A percentile compares a stretch with the other conserved stretches of the same genome.
Conservation (phyloP, 2,797 vertebrate genomes). For the Lagodon rhomboides region DNA sequence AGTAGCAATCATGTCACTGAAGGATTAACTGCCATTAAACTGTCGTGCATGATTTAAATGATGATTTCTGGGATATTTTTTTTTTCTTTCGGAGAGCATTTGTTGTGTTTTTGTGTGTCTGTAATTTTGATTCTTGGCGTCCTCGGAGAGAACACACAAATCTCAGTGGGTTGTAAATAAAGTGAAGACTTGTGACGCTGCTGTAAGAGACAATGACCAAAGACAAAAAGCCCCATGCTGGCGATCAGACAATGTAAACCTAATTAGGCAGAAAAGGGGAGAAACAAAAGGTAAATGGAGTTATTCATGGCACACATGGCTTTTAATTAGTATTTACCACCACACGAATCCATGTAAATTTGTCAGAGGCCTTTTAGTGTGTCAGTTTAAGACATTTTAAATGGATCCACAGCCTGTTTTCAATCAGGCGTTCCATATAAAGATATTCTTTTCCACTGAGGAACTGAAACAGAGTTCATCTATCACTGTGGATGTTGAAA, state of each 20-base stretch:
- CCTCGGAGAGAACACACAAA: neutral
- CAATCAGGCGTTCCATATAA: conserved; percentile 11
- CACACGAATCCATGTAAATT: conserved; percentile 26
- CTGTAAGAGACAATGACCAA: conserved; percentile 27
- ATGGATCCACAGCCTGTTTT: conserved; percentile 8
- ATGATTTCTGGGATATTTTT: neutral
- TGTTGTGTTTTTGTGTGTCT: neutral
- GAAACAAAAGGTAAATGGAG: conserved; percentile 35
- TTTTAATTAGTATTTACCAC: conserved; percentile 35
- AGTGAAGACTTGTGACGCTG: conserved; percentile 1
- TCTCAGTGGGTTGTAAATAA: conserved; percentile 12
- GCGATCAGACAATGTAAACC: conserved; percentile 51
- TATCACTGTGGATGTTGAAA: conserved; percentile 25
- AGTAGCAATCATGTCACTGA: neutral
- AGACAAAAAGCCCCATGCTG: conserved; percentile 33
- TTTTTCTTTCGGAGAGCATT: neutral
- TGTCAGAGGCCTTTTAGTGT: conserved; percentile 23
- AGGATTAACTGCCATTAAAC: neutral
- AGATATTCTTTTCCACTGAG: conserved; percentile 19
- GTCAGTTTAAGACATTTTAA: neutral
- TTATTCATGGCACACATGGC: conserved; percentile 24
- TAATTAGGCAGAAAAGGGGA: conserved; percentile 49
- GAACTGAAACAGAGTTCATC: conserved; percentile 19
- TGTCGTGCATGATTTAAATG: neutral
- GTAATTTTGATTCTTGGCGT: neutral